phyloP scores from a whole-genome alignment of 1,140 invertebrate genomes.

The Pseudomyrmex gracilis region DNA sequence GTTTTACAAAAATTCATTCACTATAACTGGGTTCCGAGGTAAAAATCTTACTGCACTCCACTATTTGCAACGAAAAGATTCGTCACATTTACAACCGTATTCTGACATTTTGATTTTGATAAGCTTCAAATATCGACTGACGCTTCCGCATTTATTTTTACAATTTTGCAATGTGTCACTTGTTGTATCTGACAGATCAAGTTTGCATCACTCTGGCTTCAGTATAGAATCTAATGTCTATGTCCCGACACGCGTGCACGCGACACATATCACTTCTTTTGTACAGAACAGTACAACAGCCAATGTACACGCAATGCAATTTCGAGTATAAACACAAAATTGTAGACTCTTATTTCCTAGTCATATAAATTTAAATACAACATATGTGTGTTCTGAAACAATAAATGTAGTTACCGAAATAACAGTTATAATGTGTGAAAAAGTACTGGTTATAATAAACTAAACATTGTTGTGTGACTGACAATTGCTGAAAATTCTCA shows the following conservation, averaged over 20 bases:
- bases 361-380: background rate
- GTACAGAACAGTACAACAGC: slow-evolving; percentile 19
- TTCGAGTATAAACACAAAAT: slow-evolving; percentile 7
- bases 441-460: too few relatives aligned
- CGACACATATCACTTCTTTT: slow-evolving; percentile 39
- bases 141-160: slow-evolving; percentile 44
- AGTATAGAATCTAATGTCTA: slow-evolving; percentile 25
- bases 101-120: background rate
- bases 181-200: slow-evolving; percentile 58
- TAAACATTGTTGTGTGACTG: too few relatives aligned
- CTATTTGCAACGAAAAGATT: too few relatives aligned
- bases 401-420: background rate
- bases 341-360: background rate
- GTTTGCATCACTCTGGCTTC: slow-evolving; percentile 27
- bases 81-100: too few relatives aligned
- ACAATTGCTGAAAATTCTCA: too few relatives aligned
- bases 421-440: background rate
- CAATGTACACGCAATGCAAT: slow-evolving; percentile 28
- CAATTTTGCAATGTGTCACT: background rate
- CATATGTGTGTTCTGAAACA: too few relatives aligned
- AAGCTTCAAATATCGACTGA: background rate
- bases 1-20: too few relatives aligned
- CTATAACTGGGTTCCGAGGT: too few relatives aligned
- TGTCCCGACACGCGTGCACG: slow-evolving; percentile 18
- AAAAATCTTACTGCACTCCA: too few relatives aligned